Base-by-base conservation (phyloP, 2,113 vertebrate genomes). In the Grammomys dolichurus region DNA sequence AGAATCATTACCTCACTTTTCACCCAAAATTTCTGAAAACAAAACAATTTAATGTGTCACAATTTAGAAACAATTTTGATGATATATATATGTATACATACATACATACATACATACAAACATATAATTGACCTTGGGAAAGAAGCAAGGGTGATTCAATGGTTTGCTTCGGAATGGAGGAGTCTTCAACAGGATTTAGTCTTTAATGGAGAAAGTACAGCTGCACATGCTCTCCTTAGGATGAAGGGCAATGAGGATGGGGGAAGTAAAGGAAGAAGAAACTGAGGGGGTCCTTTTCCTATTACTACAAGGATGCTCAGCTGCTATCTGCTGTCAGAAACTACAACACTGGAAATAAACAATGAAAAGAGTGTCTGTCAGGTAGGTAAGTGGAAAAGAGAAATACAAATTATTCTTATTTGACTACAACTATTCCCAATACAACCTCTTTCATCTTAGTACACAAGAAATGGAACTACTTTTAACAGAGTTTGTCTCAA, bases 321-420 rank as follows among this genome's bases (percentile, higher is more conserved):
- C 95, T 98, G 97, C 93, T 97, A 98, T 93, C 96, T 98, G 82
- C 94, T 95, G 95, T 90, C 82, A 87, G 19, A 76, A 22, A 0
- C 1, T 3, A 31, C n/a, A 82, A 58, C n/a, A 14, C 43, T 63
- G 0, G 16, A 82, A 56, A 43, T 67, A 76, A 75, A 33, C 1
- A 7, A 75, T 26, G 85, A n/a, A 7, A 78, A 92, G 63, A 87
- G 36, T 93, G 16, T 13, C 26, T 93, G 16, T 13, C 26, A 95
- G 75, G 56, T 56, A 95, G 60, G 60, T 60, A 97, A 69, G 24
- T 33, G 70, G 65, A 96, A 91, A 56, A 14, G 28, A 51, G 48
- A 56, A 56, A 58, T 77, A 87, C 31, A 91, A 89, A 89, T 82
- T 92, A 92, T 90, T 94, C 56, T 95, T 89, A 22, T 24, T 91